Percentiles rank a stretch among this genome's conserved stretches.
Conservation (phyloP, 2,888 invertebrate genomes). For the Furcula furcula region DNA sequence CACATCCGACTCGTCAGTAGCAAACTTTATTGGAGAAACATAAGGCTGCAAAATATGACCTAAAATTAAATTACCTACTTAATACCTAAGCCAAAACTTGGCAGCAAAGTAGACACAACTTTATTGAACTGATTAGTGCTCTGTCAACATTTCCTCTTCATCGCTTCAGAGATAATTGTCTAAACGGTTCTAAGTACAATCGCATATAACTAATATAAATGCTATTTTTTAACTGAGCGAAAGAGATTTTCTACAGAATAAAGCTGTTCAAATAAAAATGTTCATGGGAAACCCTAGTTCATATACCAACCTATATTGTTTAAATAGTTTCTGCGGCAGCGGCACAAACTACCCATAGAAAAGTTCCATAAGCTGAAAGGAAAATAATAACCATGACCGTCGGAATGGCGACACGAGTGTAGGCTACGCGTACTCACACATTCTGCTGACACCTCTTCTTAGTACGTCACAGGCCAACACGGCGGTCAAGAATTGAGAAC, state of each 20-base stretch:
- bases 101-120: too few species aligned
- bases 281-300: background rate
- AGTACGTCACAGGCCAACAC: constrained; percentile 68
- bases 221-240: too few species aligned
- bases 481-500: constrained; percentile 65
- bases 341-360: constrained; percentile 7
- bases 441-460: constrained; percentile 55
- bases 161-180: too few species aligned
- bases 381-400: constrained; percentile 7
- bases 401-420: background rate
- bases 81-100: constrained; percentile 10
- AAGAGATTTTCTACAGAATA: too few species aligned
- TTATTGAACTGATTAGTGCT: too few species aligned
- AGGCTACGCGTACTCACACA: constrained; percentile 54
- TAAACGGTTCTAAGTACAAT: too few species aligned
- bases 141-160: too few species aligned
- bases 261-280: background rate
- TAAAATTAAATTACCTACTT: constrained; percentile 60
- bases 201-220: too few species aligned
- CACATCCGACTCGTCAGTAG: constrained; percentile 42
- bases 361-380: constrained; percentile 8
- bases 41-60: constrained; percentile 78
- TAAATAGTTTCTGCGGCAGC: constrained; percentile 8
- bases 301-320: constrained; percentile 7
- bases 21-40: constrained; percentile 69